Conservation (phyloP, 1,140 invertebrate species). For the Saccostrea cuccullata region DNA sequence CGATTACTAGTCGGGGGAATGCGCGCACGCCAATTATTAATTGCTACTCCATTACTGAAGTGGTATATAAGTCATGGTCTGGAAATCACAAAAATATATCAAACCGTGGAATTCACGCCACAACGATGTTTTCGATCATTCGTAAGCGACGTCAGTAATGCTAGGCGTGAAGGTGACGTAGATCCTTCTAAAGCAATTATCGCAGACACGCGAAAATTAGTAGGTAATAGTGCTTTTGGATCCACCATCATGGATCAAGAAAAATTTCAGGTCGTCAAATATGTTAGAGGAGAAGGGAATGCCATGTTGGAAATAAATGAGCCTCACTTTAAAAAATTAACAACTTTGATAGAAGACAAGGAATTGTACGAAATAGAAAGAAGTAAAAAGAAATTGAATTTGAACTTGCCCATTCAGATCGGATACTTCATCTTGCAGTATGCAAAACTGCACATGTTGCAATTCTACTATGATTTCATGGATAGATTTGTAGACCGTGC, state of each 20-base stretch:
- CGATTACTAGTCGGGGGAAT: conserved; percentile 51
- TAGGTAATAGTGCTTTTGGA: conserved; percentile 52
- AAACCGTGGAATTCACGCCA: conserved; percentile 55
- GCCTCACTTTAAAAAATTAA: conserved; percentile 43
- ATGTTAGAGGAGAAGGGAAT: conserved; percentile 21
- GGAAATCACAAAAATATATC: conserved; percentile 50
- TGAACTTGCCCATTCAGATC: conserved; percentile 51
- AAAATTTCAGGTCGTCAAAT: conserved; percentile 13
- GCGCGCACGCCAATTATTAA: conserved; percentile 51
- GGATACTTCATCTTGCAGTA: conserved; percentile 63
- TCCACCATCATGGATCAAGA: conserved; percentile 45
- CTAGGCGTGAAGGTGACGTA: conserved; percentile 50
- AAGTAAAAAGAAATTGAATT: conserved; percentile 3
- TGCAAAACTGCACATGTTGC: conserved; percentile 62
- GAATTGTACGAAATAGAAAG: conserved; percentile 41
- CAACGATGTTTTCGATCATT: conserved; percentile 48
- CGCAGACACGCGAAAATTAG: conserved; percentile 60
- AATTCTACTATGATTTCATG: conserved; percentile 65
- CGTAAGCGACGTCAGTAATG: conserved; percentile 53
- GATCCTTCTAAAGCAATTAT: conserved; percentile 50
- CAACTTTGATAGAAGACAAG: conserved; percentile 4
- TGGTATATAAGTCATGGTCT: conserved; percentile 62
- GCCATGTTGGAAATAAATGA: conserved; percentile 19
- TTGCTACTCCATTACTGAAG: conserved; percentile 56
- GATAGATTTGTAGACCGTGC: conserved; percentile 53